phyloP scores from a whole-genome alignment of 2,888 invertebrate genomes.

The Amaurobius ferox region DNA sequence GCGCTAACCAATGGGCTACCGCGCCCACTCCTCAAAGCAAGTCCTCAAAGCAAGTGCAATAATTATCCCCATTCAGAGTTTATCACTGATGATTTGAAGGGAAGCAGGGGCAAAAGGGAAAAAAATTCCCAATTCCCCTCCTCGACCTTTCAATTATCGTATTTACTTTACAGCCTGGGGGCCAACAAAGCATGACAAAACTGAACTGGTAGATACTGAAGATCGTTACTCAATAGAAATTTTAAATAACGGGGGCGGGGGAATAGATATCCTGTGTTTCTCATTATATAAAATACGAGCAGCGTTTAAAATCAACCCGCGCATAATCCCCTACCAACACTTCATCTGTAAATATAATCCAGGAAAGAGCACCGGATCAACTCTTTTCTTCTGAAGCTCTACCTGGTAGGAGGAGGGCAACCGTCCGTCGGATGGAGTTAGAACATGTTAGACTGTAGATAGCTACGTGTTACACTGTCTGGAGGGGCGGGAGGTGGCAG shows the following conservation, averaged over 20 bases:
- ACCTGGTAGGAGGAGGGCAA: not conserved
- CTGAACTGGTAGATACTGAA: not conserved
- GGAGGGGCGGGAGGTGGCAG: not conserved
- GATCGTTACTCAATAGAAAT: not conserved
- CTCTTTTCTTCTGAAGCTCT: not conserved
- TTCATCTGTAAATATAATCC: slow-evolving; percentile 46
- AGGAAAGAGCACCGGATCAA: slow-evolving; percentile 13
- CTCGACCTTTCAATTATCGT: slow-evolving; percentile 45
- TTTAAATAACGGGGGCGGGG: not conserved
- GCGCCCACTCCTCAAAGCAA: too few species aligned
- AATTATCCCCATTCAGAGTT: slow-evolving; percentile 56
- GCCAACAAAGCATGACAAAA: slow-evolving; percentile 19
- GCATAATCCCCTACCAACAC: slow-evolving; percentile 16
- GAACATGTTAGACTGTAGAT: too few species aligned
- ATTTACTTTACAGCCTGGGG: slow-evolving; percentile 24
- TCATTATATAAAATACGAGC: slow-evolving; percentile 6
- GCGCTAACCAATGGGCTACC: too few species aligned
- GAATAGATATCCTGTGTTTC: not conserved
- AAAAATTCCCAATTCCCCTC: slow-evolving; percentile 13
- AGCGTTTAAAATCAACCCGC: slow-evolving; percentile 53
- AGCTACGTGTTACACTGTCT: too few species aligned
- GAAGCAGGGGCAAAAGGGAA: slow-evolving; percentile 7
- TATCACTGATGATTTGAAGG: slow-evolving; percentile 49
- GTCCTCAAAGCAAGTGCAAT: slow-evolving; percentile 33
- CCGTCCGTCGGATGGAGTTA: not conserved